Evolutionary conservation across 2,888 invertebrate genomes (phyloP).

Genomic region (Diaphora mendica): DNA sequence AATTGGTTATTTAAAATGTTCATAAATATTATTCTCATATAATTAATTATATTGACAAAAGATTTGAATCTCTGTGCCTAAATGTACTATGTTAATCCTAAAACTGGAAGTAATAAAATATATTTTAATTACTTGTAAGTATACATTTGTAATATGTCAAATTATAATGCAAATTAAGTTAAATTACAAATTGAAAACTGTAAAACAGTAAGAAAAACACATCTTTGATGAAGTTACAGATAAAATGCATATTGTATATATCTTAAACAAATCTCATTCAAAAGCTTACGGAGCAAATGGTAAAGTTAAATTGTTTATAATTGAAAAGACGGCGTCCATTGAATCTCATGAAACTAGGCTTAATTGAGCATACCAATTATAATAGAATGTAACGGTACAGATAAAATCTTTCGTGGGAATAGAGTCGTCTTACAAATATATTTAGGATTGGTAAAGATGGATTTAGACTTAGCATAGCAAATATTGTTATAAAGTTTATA

Average conservation of each 20-base stretch:
- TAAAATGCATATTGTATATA: not conserved
- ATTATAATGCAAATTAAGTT: not conserved
- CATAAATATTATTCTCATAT: slow-evolving; percentile 21
- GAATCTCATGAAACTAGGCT: slow-evolving; percentile 60
- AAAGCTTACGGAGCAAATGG: slow-evolving; percentile 15
- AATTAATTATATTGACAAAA: slow-evolving; percentile 32
- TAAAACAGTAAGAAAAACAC: not conserved
- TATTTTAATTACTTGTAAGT: not conserved
- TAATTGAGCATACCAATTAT: slow-evolving; percentile 75
- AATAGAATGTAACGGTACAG: slow-evolving; percentile 59
- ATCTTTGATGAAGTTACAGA: not conserved
- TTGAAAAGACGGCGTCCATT: slow-evolving; percentile 36
- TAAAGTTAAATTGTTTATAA: slow-evolving; percentile 37
- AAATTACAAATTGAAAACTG: not conserved
- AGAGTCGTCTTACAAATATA: slow-evolving; percentile 50
- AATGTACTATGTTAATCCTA: slow-evolving; percentile 11
- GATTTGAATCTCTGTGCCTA: slow-evolving; percentile 2
- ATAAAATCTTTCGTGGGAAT: slow-evolving; percentile 65
- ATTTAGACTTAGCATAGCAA: slow-evolving; percentile 30
- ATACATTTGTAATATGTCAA: not conserved
- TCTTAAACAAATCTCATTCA: slow-evolving; percentile 1
- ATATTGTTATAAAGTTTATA: slow-evolving; percentile 18
- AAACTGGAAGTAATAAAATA: slow-evolving; percentile 7
- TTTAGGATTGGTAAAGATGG: slow-evolving; percentile 35
- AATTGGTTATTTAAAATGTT: slow-evolving; percentile 28